Percentiles rank a stretch among this genome's conserved stretches.
These are phyloP conservation scores for Struthidea cinerea DNA, from an alignment of 2,113 vertebrate species.

Conservation along the genomic window DNA sequence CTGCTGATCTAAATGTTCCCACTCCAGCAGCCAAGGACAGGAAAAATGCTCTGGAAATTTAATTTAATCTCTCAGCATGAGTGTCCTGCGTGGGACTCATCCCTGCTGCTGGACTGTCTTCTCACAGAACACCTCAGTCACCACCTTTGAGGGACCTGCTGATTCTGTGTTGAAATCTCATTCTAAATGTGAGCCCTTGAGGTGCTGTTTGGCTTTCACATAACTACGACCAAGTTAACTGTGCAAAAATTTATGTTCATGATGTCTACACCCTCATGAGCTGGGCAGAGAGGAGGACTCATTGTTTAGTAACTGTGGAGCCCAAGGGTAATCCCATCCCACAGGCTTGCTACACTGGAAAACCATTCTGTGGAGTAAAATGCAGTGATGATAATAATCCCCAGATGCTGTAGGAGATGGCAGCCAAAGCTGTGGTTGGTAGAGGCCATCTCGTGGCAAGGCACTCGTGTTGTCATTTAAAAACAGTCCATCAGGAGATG, in stretches of 20 bases:
- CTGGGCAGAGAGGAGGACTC: background rate
- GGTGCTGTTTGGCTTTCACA: background rate
- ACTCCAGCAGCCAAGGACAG: background rate
- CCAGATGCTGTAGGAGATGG: background rate
- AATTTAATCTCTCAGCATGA: background rate
- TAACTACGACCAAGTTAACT: background rate
- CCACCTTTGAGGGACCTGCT: background rate
- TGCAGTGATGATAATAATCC: background rate
- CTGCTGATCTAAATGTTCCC: background rate
- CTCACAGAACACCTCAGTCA: background rate
- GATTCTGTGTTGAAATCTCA: background rate
- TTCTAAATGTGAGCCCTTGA: background rate
- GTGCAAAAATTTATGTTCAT: background rate
- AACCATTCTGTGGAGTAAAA: background rate
- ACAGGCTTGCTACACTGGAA: background rate
- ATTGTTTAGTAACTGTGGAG: background rate
- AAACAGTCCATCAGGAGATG: background rate
- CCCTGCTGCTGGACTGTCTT: background rate
- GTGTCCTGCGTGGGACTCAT: fast-evolving
- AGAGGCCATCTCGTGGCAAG: slow-evolving; percentile 36
- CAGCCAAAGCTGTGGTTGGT: background rate
- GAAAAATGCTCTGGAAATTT: background rate
- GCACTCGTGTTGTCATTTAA: background rate
- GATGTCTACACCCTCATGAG: background rate
- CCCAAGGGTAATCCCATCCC: background rate